Evolutionary conservation across 2,888 invertebrate genomes (phyloP).

Genomic region (Polydrusus tereticollis): DNA sequence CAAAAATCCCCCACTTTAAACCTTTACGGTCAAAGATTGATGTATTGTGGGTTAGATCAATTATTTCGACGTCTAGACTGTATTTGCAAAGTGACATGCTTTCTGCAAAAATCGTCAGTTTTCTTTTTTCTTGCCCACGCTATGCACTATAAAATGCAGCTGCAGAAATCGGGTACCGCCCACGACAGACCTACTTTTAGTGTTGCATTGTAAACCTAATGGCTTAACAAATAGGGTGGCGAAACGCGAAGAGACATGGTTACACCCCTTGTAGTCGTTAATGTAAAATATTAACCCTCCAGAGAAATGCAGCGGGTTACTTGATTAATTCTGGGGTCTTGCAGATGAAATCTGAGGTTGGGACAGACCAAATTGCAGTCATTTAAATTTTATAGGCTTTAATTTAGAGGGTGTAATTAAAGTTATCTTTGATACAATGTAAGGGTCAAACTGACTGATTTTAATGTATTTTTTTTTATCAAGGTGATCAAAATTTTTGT

Average conservation of each 20-base stretch:
- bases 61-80: no score
- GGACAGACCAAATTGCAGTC: not conserved
- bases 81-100: no score
- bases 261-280: conserved; percentile 38
- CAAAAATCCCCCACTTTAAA: no score
- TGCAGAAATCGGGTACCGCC: conserved; percentile 3
- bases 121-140: not conserved
- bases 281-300: conserved; percentile 41
- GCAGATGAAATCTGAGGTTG: conserved; percentile 29
- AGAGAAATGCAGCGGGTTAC: conserved; percentile 23
- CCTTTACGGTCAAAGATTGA: no score
- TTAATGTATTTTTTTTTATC: no score
- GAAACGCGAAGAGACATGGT: conserved; percentile 35
- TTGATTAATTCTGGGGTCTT: conserved; percentile 35
- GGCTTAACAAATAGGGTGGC: conserved; percentile 9
- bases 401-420: no score
- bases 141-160: not conserved
- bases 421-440: no score
- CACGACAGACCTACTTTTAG: not conserved
- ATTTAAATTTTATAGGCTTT: not conserved
- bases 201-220: conserved; percentile 10
- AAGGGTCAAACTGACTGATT: no score
- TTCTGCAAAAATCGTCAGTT: no score
- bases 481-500: no score
- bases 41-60: no score